Conservation (phyloP, 1,140 invertebrate genomes). For the Hypsibius dujardini region DNA sequence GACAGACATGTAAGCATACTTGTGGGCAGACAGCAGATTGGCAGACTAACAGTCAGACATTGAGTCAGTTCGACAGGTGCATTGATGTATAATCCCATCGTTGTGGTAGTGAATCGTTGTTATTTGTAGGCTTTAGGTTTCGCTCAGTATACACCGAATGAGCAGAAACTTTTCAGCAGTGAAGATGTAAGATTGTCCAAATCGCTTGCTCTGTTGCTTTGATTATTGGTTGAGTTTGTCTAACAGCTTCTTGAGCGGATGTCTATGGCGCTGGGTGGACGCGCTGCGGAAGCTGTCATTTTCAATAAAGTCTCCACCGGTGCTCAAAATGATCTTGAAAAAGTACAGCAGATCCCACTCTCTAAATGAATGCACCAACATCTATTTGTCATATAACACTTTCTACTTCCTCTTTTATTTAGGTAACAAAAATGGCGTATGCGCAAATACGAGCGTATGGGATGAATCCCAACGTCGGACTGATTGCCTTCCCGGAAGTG, state of each 20-base stretch:
- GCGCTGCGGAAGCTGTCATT: conserved; percentile 69
- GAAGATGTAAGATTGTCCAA: conserved; percentile 46
- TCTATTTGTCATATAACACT: too few species aligned
- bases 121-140: conserved; percentile 52
- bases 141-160: conserved; percentile 73
- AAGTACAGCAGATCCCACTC: conserved; percentile 34
- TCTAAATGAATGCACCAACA: too few species aligned
- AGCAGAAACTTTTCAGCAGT: conserved; percentile 63
- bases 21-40: too few species aligned
- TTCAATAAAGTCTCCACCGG: conserved; percentile 71
- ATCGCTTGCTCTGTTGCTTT: too few species aligned
- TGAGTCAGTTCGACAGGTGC: too few species aligned
- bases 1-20: too few species aligned
- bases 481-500: conserved; percentile 55
- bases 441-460: conserved; percentile 60
- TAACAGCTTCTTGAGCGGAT: conserved; percentile 68
- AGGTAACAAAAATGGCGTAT: conserved; percentile 77
- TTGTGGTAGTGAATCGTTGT: too few species aligned
- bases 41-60: too few species aligned
- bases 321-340: conserved; percentile 81
- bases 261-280: conserved; percentile 81
- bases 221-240: conserved; percentile 24
- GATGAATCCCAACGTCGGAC: conserved; percentile 66
- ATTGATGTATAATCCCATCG: too few species aligned
- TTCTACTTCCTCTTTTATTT: conserved; percentile 4